Evolutionary conservation across 2,888 invertebrate species (phyloP).

Genomic region (Ophion costatus): DNA sequence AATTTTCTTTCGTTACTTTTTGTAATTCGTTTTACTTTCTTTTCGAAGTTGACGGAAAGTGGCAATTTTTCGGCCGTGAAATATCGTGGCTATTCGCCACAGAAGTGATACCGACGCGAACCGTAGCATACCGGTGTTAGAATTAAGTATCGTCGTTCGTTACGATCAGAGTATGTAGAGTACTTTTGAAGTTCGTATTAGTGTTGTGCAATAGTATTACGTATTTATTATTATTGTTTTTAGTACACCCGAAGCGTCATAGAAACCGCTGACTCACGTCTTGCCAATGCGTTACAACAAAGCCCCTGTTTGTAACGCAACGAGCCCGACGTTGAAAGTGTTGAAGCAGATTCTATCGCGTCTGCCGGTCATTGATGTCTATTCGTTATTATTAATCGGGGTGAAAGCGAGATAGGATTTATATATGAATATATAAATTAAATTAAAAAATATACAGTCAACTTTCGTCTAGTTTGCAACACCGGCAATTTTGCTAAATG

Average conservation of each 20-base stretch:
- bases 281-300: conserved; percentile 39
- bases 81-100: conserved; percentile 45
- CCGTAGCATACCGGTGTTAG: conserved; percentile 59
- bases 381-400: conserved; percentile 27
- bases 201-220: conserved; percentile 44
- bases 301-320: conserved; percentile 52
- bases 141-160: conserved; percentile 33
- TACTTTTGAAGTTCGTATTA: conserved; percentile 39
- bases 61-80: conserved; percentile 34
- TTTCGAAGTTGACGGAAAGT: conserved; percentile 10
- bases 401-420: conserved; percentile 11
- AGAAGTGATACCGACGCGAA: conserved; percentile 57
- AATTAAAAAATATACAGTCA: too few relatives aligned
- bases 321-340: conserved; percentile 33
- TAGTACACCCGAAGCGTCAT: conserved; percentile 3
- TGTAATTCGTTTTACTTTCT: conserved; percentile 12
- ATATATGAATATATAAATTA: conserved; percentile 4
- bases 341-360: conserved; percentile 54
- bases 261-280: neutral
- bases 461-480: too few relatives aligned
- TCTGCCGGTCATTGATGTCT: conserved; percentile 43
- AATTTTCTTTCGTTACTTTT: conserved; percentile 14
- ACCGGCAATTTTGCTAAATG: too few relatives aligned
- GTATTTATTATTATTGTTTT: conserved; percentile 42
- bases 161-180: conserved; percentile 23